These are phyloP conservation scores for Calliopum simillimum DNA, from an alignment of 2,888 invertebrate species.

Conservation along the genomic window DNA sequence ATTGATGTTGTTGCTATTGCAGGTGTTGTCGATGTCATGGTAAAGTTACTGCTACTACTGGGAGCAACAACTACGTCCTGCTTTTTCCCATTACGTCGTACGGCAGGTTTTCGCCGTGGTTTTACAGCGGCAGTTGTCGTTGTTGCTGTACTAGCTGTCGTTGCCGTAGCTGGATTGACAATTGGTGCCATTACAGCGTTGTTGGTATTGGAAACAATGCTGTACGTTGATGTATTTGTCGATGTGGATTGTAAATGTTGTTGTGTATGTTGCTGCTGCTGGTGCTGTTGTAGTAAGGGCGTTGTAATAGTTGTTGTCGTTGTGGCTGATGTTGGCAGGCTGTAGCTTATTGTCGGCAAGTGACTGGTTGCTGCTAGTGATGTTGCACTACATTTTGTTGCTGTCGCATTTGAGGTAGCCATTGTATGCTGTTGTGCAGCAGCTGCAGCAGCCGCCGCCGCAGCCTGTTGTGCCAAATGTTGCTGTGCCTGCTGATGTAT, in stretches of 20 bases:
- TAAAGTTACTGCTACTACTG: slow-evolving; percentile 25
- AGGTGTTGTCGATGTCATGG: not conserved
- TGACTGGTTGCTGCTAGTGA: slow-evolving; percentile 10
- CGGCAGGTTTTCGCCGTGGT: slow-evolving; percentile 64
- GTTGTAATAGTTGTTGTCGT: slow-evolving; percentile 48
- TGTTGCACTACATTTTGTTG: slow-evolving; percentile 18
- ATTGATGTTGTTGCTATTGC: slow-evolving; percentile 35
- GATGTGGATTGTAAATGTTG: slow-evolving; percentile 21
- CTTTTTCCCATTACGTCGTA: slow-evolving; percentile 63
- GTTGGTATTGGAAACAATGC: slow-evolving; percentile 18
- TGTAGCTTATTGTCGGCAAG: slow-evolving; percentile 54
- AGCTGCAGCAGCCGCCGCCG: slow-evolving; percentile 56
- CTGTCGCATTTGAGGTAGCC: slow-evolving; percentile 15
- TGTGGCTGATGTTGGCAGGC: slow-evolving; percentile 46
- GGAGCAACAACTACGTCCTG: slow-evolving; percentile 50
- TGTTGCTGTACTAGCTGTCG: slow-evolving; percentile 40
- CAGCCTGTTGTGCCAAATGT: slow-evolving; percentile 59
- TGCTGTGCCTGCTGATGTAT: slow-evolving; percentile 63
- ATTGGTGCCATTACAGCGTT: slow-evolving; percentile 22
- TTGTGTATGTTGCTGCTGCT: slow-evolving; percentile 21
- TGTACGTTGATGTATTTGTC: slow-evolving; percentile 37
- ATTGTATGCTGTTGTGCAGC: slow-evolving; percentile 36
- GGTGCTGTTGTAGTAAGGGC: slow-evolving; percentile 30
- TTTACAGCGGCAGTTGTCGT: slow-evolving; percentile 62
- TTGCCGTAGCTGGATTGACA: slow-evolving; percentile 24